Evolutionary conservation across 2,113 vertebrate species (phyloP).

Genomic region (Setophaga coronata): DNA sequence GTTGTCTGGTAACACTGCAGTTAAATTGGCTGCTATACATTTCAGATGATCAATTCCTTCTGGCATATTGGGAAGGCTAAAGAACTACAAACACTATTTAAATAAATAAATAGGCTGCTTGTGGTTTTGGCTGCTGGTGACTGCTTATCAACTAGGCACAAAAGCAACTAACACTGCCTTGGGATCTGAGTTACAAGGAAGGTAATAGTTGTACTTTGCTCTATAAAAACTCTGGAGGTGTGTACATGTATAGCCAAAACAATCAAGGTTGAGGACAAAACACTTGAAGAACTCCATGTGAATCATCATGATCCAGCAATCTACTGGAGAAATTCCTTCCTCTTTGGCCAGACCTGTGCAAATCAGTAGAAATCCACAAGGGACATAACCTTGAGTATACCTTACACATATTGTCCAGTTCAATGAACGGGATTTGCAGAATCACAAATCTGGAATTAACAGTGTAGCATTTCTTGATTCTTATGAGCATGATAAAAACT

Average conservation of each 20-base stretch:
- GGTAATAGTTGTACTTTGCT: neutral
- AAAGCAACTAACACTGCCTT: neutral
- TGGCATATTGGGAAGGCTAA: neutral
- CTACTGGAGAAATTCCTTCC: neutral
- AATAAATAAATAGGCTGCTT: neutral
- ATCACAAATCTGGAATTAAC: neutral
- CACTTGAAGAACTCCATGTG: neutral
- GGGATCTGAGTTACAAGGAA: neutral
- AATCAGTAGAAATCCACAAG: neutral
- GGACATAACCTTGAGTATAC: neutral
- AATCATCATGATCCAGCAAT: neutral
- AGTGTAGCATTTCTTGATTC: neutral
- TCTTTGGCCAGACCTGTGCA: neutral
- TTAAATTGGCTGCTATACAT: neutral
- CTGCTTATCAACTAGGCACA: neutral
- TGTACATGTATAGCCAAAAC: neutral
- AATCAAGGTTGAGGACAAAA: neutral
- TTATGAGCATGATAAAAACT: neutral
- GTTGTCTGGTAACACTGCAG: neutral
- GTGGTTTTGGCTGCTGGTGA: neutral
- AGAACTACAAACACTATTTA: neutral
- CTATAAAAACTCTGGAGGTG: neutral
- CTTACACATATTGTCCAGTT: neutral
- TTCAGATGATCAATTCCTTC: neutral
- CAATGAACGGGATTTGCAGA: neutral